phyloP scores from a whole-genome alignment of 2,888 invertebrate species.

The Thymelicus lineola region DNA sequence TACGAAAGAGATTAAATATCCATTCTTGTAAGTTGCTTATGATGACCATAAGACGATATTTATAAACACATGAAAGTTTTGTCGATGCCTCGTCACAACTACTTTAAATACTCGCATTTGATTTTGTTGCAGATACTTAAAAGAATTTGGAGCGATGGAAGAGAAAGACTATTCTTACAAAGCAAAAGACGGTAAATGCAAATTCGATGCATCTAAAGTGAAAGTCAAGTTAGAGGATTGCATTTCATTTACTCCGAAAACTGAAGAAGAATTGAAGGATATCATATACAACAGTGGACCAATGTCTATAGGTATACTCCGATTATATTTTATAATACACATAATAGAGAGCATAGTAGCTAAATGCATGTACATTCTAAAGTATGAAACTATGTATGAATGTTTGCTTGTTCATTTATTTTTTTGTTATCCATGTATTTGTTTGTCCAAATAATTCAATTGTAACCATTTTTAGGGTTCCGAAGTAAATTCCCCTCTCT shows the following conservation, averaged over 20 bases:
- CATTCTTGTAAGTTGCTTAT: slow-evolving; percentile 7
- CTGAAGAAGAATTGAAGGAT: slow-evolving; percentile 9
- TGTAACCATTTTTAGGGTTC: no score
- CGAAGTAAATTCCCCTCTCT: no score
- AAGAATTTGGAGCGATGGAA: background rate
- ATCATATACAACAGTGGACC: slow-evolving; percentile 14
- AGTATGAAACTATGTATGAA: no score
- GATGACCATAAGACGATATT: no score
- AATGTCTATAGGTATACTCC: slow-evolving; percentile 15
- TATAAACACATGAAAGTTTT: no score
- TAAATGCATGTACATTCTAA: no score
- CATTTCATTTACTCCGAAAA: background rate
- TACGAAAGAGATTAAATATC: background rate
- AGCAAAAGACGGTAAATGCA: background rate
- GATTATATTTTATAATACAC: no score
- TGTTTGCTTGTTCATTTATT: no score
- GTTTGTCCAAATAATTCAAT: no score
- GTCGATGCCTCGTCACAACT: background rate
- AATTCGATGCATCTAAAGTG: slow-evolving; percentile 8
- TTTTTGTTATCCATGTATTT: no score
- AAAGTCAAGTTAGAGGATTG: slow-evolving; percentile 12
- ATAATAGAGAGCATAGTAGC: no score
- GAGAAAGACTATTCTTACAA: slow-evolving; percentile 17
- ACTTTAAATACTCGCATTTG: background rate
- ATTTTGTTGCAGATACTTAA: slow-evolving; percentile 13